Evolutionary conservation across 92 coral and sea anemone genomes (phyloP).

Genomic region (Zoanthus gigantus): DNA sequence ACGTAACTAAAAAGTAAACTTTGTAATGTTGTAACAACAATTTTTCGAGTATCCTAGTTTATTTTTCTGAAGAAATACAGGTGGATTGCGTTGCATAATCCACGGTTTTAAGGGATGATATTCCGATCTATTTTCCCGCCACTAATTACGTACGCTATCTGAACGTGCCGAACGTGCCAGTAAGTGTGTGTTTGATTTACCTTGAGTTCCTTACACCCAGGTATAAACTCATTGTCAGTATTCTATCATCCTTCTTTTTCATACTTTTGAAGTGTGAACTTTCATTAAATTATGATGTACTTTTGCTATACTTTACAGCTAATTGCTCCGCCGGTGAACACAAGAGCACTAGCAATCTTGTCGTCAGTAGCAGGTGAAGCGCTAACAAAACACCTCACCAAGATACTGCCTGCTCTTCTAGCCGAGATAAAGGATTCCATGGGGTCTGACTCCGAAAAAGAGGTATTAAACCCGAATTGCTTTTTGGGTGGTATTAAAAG

Average conservation of each 20-base stretch:
- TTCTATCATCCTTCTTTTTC: too few species aligned
- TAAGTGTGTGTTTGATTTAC: too few species aligned
- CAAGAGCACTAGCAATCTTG: constrained; percentile 94
- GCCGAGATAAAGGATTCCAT: constrained; percentile 77
- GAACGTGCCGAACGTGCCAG: too few species aligned
- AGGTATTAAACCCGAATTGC: constrained; percentile 49
- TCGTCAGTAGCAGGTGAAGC: constrained; percentile 98
- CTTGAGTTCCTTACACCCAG: too few species aligned
- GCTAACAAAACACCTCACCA: constrained; percentile 79
- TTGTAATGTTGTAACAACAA: background rate
- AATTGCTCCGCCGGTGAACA: constrained; percentile 91
- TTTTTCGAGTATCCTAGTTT: too few species aligned
- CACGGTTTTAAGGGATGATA: too few species aligned
- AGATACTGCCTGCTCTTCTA: constrained; percentile 91
- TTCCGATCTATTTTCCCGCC: too few species aligned
- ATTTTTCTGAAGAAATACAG: too few species aligned
- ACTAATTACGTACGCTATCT: too few species aligned
- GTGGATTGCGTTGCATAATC: too few species aligned
- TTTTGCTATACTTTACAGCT: constrained; percentile 58
- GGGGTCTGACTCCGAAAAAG: constrained; percentile 74
- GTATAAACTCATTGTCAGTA: too few species aligned
- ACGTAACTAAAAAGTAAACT: background rate
- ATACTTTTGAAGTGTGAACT: background rate
- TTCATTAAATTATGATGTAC: background rate
- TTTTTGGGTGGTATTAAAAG: too few species aligned